Evolutionary conservation across 2,888 invertebrate genomes (phyloP).

Genomic region (Meghimatium bilineatum): DNA sequence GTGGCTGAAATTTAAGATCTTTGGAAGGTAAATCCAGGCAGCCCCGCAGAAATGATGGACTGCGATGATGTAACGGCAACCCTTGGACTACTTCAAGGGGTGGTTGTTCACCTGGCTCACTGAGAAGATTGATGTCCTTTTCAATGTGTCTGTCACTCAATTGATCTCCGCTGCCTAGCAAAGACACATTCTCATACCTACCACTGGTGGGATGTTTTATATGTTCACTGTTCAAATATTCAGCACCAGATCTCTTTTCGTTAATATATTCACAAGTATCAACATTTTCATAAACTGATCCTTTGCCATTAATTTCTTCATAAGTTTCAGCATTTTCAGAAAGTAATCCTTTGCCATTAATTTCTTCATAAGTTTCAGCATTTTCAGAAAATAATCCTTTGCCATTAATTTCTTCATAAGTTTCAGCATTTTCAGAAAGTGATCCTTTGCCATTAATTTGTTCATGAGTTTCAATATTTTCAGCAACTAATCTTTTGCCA

Average conservation of each 20-base stretch:
- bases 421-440: no score
- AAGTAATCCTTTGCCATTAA: not conserved
- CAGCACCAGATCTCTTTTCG: not conserved
- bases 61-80: not conserved
- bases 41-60: no score
- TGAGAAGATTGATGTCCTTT: not conserved
- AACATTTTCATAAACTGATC: no score
- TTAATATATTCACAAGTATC: not conserved
- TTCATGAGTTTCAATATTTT: not conserved
- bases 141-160: not conserved
- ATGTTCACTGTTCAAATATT: no score
- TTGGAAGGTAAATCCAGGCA: not conserved
- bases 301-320: not conserved
- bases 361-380: not conserved
- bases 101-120: not conserved
- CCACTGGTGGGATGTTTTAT: no score
- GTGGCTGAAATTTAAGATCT: slow-evolving; percentile 14
- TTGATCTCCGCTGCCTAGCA: not conserved
- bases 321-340: slow-evolving; percentile 1
- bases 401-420: no score
- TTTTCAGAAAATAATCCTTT: no score
- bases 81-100: not conserved
- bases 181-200: no score
- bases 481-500: not conserved
- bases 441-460: not conserved